Evolutionary conservation across 2,797 vertebrate genomes (phyloP), one percentile per base, ranked within the genome.

Genomic region (Enteromius viviparus): DNA sequence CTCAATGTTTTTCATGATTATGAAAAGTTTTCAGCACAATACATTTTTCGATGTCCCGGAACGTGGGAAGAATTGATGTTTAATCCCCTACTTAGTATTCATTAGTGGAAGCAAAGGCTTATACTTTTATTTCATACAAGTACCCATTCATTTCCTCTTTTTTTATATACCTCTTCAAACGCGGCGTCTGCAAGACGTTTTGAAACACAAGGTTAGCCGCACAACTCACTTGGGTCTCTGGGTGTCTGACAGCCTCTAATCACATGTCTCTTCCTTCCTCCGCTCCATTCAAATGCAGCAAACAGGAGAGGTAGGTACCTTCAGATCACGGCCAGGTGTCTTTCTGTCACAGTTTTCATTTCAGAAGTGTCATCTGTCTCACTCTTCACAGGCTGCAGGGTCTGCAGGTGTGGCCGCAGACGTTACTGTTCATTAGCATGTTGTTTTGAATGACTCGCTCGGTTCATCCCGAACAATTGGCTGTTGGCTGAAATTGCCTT

Each of bases 291-390:
- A 95, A 95, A 96, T 87, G 88, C 96, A 99, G 98, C 95, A 98
- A 98, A 93, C 97, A 97, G 93, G 98, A 98, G 95, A 97, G 97
- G 98, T 99, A 93, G 93, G 97, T 95, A 87, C 76, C 76, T 51
- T 80, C 23, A 78, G 32, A 70, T 74, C 65, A 60, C n/a, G 49
- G 21, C 32, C 75, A 65, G 58, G 79, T 76, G 69, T 68, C 58
- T 29, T 32, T 62, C 55, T 70, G 15, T 70, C 68, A 51, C 6
- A 0, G 32, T 74, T 32, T 66, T 68, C 71, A 69, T 85, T 53
- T 79, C 45, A 21, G 17, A 42, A 34, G 80, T 74, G 21, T 66
- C 75, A 42, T 19, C 78, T n/a, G 12, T 77, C 70, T 51, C 58
- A 34, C 14, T 65, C 69, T 65, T 76, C 82, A 70, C 7, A 45